Evolutionary conservation across 1,140 invertebrate genomes (phyloP).

Genomic region (Bombus turneri): DNA sequence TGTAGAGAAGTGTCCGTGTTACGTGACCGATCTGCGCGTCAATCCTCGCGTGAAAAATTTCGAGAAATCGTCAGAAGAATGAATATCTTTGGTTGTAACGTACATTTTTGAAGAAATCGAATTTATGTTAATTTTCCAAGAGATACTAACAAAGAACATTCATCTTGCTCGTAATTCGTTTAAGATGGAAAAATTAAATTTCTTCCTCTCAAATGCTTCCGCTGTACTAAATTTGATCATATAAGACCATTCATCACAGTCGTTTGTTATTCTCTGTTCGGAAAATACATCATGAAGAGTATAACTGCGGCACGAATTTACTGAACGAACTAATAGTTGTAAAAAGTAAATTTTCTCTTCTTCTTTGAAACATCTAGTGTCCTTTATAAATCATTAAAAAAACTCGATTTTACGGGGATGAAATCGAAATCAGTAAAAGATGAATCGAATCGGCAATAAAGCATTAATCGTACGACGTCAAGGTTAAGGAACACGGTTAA

Average conservation of each 20-base stretch:
- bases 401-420: not conserved
- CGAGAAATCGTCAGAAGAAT: too few species aligned
- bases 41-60: not conserved
- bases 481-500: not conserved
- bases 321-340: not conserved
- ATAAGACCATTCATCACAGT: not conserved
- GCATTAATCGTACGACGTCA: not conserved
- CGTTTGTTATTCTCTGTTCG: not conserved
- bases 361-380: not conserved
- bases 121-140: too few species aligned
- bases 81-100: not conserved
- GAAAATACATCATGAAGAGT: not conserved
- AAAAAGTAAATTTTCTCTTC: not conserved
- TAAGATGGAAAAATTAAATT: too few species aligned
- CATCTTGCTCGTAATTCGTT: too few species aligned
- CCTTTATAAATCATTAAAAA: not conserved
- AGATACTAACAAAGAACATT: too few species aligned
- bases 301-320: not conserved
- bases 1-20: slow-evolving; percentile 20
- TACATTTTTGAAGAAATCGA: not conserved
- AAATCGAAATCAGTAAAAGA: not conserved
- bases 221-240: not conserved
- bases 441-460: not conserved
- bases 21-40: not conserved
- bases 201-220: too few species aligned